A percentile compares a stretch with the other conserved stretches of the same genome.
Conservation (phyloP, 2,888 invertebrate genomes). For the Zootermopsis nevadensis region DNA sequence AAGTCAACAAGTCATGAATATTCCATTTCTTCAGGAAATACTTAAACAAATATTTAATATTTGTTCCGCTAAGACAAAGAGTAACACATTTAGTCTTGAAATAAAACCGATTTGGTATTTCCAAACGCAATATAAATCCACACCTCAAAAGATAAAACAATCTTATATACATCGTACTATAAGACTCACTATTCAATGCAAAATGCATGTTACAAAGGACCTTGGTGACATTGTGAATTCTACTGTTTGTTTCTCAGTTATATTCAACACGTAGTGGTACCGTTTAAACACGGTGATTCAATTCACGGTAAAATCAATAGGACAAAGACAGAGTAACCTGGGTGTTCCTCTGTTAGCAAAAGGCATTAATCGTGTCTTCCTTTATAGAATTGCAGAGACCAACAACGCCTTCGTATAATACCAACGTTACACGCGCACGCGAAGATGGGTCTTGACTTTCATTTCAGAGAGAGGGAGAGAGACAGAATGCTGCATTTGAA, state of each 20-base stretch:
- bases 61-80: slow-evolving; percentile 1
- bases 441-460: no score
- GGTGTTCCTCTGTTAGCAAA: slow-evolving; percentile 8
- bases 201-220: not conserved
- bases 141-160: slow-evolving; percentile 8
- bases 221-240: not conserved
- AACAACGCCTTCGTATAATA: slow-evolving; percentile 16
- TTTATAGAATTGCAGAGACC: not conserved
- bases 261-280: not conserved
- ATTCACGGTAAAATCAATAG: slow-evolving; percentile 6
- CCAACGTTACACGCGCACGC: not conserved
- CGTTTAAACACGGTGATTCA: not conserved
- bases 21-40: slow-evolving; percentile 17
- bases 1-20: not conserved
- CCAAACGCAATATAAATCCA: not conserved
- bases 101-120: not conserved
- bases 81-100: not conserved
- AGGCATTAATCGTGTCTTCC: not conserved
- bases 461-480: no score
- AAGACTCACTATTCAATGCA: not conserved
- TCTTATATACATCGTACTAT: not conserved
- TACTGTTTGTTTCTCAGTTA: not conserved
- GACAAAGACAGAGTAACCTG: not conserved
- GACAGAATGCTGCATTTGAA: not conserved
- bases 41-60: slow-evolving; percentile 4